Percentiles rank a stretch among this genome's conserved stretches.
phyloP scores from a whole-genome alignment of 2,888 invertebrate genomes.

The Raillietiella orientalis region DNA sequence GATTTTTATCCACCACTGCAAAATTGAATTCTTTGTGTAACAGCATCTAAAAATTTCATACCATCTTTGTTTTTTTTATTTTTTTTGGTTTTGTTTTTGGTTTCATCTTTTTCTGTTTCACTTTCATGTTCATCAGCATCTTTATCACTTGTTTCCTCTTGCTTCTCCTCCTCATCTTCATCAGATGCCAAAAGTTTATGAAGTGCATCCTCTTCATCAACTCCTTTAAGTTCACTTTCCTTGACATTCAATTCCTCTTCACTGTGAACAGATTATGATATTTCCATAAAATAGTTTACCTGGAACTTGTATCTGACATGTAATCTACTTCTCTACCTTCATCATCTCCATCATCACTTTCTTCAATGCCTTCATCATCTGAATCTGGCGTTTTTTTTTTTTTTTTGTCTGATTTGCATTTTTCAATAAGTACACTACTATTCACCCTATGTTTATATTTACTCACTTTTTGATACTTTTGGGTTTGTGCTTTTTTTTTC shows the following conservation, averaged over 20 bases:
- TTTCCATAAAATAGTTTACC: constrained; percentile 2
- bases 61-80: constrained; percentile 6
- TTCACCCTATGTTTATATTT: constrained; percentile 1
- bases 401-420: constrained; percentile 18
- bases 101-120: constrained; percentile 15
- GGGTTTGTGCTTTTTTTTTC: constrained; percentile 26
- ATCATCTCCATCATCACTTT: constrained; percentile 88
- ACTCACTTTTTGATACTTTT: constrained; percentile 6
- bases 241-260: constrained; percentile 21
- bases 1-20: too few species aligned
- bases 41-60: too few species aligned
- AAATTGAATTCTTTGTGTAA: too few species aligned
- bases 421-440: constrained; percentile 3
- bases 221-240: constrained; percentile 50
- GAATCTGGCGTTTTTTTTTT: constrained; percentile 42
- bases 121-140: constrained; percentile 40
- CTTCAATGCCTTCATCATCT: constrained; percentile 68
- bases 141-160: constrained; percentile 29
- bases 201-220: constrained; percentile 65
- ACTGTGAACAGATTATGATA: constrained; percentile 9
- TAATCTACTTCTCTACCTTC: constrained; percentile 84
- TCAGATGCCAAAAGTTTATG: constrained; percentile 58
- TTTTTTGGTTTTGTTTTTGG: constrained; percentile 6
- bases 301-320: constrained; percentile 43
- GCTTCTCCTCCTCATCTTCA: constrained; percentile 50